Percentiles rank a stretch among this genome's conserved stretches.
Conservation (phyloP, 2,888 invertebrate genomes). For the Steinernema carpocapsae region DNA sequence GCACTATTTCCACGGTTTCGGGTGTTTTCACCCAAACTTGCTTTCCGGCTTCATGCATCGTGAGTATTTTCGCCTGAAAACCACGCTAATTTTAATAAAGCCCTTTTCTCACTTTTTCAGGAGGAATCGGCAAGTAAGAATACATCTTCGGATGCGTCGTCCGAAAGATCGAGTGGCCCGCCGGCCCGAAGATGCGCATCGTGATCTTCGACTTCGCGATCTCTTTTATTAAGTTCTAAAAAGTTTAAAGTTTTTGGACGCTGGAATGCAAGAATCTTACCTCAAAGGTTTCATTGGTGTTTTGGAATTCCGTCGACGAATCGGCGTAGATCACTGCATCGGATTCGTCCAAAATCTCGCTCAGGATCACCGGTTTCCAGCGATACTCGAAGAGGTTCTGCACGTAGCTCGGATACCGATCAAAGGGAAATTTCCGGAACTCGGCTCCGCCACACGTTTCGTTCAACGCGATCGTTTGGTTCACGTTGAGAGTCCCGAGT, state of each 20-base stretch:
- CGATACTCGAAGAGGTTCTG: conserved; percentile 25
- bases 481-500: conserved; percentile 11
- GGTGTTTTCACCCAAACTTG: not conserved
- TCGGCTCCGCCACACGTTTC: conserved; percentile 27
- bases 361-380: conserved; percentile 36
- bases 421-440: conserved; percentile 13
- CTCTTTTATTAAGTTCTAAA: conserved; percentile 26
- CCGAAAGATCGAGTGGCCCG: conserved; percentile 33
- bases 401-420: conserved; percentile 30
- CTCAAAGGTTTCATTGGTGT: not conserved
- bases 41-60: conserved; percentile 25
- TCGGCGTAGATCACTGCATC: conserved; percentile 22
- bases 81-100: not conserved
- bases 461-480: not conserved
- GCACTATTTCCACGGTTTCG: not conserved
- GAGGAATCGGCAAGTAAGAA: conserved; percentile 10
- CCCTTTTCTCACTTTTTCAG: too few relatives aligned
- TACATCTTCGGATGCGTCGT: conserved; percentile 36
- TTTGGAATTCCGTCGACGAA: conserved; percentile 25
- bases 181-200: conserved; percentile 6
- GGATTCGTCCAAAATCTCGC: conserved; percentile 1
- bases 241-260: not conserved
- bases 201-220: conserved; percentile 12
- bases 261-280: conserved; percentile 36
- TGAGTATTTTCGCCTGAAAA: conserved; percentile 30